A percentile compares a stretch with the other conserved stretches of the same genome.
Conservation (phyloP, 2,888 invertebrate genomes). For the Cheilosia variabilis region DNA sequence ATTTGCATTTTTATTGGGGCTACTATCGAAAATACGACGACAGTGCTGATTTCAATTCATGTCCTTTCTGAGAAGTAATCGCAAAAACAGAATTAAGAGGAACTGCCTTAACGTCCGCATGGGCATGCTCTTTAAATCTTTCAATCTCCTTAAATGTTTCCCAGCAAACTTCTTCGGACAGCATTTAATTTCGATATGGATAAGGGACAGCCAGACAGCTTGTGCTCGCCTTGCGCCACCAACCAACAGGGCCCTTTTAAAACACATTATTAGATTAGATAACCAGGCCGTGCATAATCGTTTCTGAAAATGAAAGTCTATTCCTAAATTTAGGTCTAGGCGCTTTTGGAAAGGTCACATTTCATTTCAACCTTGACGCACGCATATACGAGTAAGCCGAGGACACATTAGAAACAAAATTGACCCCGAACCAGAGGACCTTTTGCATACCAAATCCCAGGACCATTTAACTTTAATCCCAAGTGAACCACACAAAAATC, state of each 20-base stretch:
- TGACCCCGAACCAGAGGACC: slow-evolving; percentile 2
- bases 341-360: slow-evolving; percentile 59
- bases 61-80: neutral
- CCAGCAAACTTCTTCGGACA: too few relatives aligned
- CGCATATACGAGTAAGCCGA: neutral
- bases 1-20: neutral
- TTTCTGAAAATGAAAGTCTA: slow-evolving; percentile 30
- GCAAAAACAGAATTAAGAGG: neutral
- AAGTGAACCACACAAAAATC: slow-evolving; percentile 30
- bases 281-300: slow-evolving; percentile 3
- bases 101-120: neutral
- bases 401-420: slow-evolving; percentile 21
- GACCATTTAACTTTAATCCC: slow-evolving; percentile 26
- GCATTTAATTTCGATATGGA: neutral
- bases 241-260: neutral
- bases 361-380: slow-evolving; percentile 39
- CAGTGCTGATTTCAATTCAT: neutral
- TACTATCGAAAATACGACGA: neutral
- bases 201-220: neutral
- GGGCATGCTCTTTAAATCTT: neutral
- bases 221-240: neutral
- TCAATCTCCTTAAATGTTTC: neutral
- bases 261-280: slow-evolving; percentile 27
- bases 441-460: slow-evolving; percentile 45
- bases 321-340: slow-evolving; percentile 38